Percentiles rank a stretch among this genome's conserved stretches.
These are phyloP conservation scores for Agrotis segetum DNA, from an alignment of 2,888 invertebrate species.

Conservation along the genomic window DNA sequence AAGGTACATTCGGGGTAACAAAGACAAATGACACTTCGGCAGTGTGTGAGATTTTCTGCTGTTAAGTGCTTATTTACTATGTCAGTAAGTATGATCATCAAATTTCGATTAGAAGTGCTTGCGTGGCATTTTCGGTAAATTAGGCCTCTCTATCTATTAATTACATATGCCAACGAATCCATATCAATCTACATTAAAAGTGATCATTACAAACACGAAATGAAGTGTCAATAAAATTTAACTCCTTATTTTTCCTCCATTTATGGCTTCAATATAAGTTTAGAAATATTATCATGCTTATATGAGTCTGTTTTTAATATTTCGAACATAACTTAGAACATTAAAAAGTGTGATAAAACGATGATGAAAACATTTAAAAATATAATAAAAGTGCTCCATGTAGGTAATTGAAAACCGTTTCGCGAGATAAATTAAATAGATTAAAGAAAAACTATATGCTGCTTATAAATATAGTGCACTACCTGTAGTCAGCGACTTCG, in stretches of 20 bases:
- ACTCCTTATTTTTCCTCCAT: not conserved
- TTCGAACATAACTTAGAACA: slow-evolving; percentile 12
- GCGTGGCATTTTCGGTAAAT: not conserved
- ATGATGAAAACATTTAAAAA: slow-evolving; percentile 29
- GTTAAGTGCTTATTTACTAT: too few species aligned
- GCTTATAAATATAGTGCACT: not conserved
- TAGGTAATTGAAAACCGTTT: slow-evolving; percentile 17
- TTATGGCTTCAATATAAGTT: slow-evolving; percentile 9
- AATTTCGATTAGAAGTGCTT: not conserved
- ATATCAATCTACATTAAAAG: slow-evolving; percentile 4
- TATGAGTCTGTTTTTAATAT: slow-evolving; percentile 31
- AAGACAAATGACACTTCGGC: too few species aligned
- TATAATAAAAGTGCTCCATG: slow-evolving; percentile 2
- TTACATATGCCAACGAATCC: not conserved
- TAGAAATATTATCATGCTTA: slow-evolving; percentile 6
- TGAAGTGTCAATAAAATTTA: slow-evolving; percentile 22
- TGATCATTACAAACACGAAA: not conserved
- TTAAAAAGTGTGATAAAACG: slow-evolving; percentile 17
- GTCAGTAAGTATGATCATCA: not conserved
- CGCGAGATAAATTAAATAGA: slow-evolving; percentile 41
- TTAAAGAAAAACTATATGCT: not conserved
- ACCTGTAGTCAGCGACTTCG: too few species aligned
- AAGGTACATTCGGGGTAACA: too few species aligned
- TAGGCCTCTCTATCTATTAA: not conserved
- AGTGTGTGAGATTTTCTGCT: not conserved